These are phyloP conservation scores for Nyctereutes procyonoides DNA, from an alignment of 2,113 vertebrate genomes.

Conservation along the genomic window DNA sequence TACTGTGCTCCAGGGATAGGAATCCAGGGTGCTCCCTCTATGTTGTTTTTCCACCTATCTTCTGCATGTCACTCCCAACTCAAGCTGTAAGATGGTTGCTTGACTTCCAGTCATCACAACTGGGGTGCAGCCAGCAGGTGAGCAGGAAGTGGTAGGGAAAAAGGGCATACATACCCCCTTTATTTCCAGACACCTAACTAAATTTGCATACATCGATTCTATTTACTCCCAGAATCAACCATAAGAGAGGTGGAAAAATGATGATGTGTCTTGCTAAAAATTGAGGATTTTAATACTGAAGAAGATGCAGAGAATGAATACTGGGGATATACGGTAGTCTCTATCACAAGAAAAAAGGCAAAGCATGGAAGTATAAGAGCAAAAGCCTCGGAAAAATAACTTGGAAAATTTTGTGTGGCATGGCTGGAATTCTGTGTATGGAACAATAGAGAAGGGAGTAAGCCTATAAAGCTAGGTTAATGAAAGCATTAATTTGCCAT, in stretches of 20 bases:
- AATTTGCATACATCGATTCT: neutral
- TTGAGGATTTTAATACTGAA: neutral
- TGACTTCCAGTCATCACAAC: neutral
- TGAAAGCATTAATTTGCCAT: neutral
- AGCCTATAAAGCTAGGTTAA: neutral
- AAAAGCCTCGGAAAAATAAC: conserved; percentile 1
- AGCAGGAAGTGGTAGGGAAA: neutral
- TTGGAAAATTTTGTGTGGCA: neutral
- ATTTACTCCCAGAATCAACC: neutral
- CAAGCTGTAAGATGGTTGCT: neutral
- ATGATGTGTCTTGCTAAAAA: neutral
- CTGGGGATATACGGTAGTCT: neutral
- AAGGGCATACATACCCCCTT: neutral
- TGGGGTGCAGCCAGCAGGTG: neutral
- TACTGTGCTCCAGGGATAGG: neutral
- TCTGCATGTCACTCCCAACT: neutral
- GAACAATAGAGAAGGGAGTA: neutral
- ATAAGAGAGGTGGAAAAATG: neutral
- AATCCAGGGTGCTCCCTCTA: too few species aligned
- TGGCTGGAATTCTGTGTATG: neutral
- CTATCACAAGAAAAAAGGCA: neutral
- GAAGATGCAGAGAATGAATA: neutral
- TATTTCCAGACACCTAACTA: neutral
- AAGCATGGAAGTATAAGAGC: neutral
- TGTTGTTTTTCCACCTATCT: neutral